Percentiles rank a stretch among this genome's conserved stretches.
Conservation (phyloP, 2,113 vertebrate genomes). For the Engraulis encrasicolus region DNA sequence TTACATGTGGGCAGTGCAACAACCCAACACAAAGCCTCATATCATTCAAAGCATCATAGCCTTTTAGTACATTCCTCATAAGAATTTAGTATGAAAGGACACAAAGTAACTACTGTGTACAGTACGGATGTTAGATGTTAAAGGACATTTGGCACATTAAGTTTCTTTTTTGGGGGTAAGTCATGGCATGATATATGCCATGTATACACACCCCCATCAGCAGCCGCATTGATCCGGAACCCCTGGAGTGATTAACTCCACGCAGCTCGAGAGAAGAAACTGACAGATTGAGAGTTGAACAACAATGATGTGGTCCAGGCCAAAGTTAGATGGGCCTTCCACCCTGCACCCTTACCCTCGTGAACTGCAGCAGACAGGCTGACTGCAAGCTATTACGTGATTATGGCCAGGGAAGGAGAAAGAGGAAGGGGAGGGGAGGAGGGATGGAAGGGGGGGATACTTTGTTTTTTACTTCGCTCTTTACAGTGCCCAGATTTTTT, state of each 20-base stretch:
- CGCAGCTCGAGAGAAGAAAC: conserved; percentile 42
- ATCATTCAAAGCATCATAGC: no score
- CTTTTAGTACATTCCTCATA: background rate
- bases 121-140: background rate
- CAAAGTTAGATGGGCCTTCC: conserved; percentile 55
- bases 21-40: no score
- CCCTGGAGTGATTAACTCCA: conserved; percentile 54
- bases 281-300: conserved; percentile 43
- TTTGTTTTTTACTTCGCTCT: background rate
- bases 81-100: background rate
- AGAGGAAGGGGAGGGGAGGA: conserved; percentile 14
- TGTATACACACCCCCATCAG: conserved; percentile 31
- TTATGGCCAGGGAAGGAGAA: conserved; percentile 48
- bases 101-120: conserved; percentile 1
- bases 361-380: conserved; percentile 61
- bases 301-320: conserved; percentile 51
- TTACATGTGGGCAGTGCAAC: no score
- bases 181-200: conserved; percentile 13
- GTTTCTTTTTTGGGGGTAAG: background rate
- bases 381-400: conserved; percentile 60
- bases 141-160: background rate
- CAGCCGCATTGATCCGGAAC: conserved; percentile 46
- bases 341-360: conserved; percentile 39
- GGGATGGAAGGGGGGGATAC: no score
- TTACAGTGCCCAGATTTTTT: background rate